Base-by-base conservation (phyloP, 2,888 invertebrate species). In the Leucozona laternaria region DNA sequence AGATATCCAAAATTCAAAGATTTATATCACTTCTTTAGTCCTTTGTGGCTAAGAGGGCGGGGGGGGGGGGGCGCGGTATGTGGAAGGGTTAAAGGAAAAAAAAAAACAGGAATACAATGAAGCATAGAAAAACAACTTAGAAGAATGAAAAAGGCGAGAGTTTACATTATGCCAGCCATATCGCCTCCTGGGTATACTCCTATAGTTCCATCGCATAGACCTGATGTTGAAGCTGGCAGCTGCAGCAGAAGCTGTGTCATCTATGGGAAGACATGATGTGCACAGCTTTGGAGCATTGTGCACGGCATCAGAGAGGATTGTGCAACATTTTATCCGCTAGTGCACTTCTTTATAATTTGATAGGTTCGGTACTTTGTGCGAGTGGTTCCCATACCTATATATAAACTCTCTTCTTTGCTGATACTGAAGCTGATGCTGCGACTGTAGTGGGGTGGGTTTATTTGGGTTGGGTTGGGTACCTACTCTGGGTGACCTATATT, bases 321-420 rank as follows among this genome's bases (percentile, higher is more conserved):
- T 70, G 75, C 70, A 86, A 75, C 78, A 79, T 79, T 86, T 86
- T 79, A 86, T 86, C 82, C 81, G 62, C 86, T 75, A 48, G 60
- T 85, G 85, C 81, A 81, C 81, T 81, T 81, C 81, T 81, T 81
- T 73, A 81, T 85, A 85, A 82, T 82, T 82, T 86, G 81, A 82
- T 82, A 78, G 82, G 60, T 71, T 68, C 48, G 73, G 70, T 77
- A 78, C 82, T 78, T 73, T 82, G 68, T 58, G 73, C 55, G 40
- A 70, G 79, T 40, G 79, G 78, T 48, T 70, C 55, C 11, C 37
- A 57, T 53, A 25, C 55, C 11, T 28, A 57, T 53, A 25, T 25
- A 53, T 77, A 71, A 77, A 71, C 43, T 75, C 11, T 72, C 31
- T 50, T 40, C 20, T 60, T 22, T 28, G 37, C 20, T 53, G 20